Evolutionary conservation across 2,888 invertebrate genomes (phyloP).

Genomic region (Hemistola chrysoprasaria): DNA sequence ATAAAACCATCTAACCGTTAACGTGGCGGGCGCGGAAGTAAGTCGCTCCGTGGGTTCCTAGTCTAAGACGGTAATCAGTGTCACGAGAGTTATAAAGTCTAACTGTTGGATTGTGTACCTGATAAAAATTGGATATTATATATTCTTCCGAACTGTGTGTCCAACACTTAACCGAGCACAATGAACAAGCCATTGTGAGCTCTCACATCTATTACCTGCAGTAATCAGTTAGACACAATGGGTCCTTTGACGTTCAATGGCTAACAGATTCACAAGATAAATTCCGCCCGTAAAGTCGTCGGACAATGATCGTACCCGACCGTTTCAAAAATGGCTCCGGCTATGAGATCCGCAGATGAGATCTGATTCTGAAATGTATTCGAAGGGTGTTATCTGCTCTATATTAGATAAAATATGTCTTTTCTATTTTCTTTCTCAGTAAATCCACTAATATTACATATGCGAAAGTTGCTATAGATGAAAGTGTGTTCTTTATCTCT

Average conservation of each 20-base stretch:
- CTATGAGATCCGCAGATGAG: conserved; percentile 25
- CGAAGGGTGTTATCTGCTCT: conserved; percentile 9
- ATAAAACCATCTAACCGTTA: no score
- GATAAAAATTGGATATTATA: background rate
- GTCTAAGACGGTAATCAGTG: no score
- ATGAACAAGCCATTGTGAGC: conserved; percentile 53
- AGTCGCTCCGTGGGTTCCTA: no score
- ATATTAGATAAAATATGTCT: no score
- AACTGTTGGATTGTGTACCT: background rate
- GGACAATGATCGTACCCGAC: conserved; percentile 33
- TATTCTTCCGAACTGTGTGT: conserved; percentile 7
- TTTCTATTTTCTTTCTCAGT: no score
- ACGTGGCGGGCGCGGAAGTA: no score
- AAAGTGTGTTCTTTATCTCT: no score
- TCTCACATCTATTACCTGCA: conserved; percentile 67
- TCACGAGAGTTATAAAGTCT: no score
- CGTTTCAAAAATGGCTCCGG: conserved; percentile 33
- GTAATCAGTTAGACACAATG: conserved; percentile 71
- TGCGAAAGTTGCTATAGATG: no score
- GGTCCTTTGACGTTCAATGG: conserved; percentile 56
- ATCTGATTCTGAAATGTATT: conserved; percentile 22
- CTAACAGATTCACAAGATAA: conserved; percentile 64
- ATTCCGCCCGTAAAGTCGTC: conserved; percentile 40
- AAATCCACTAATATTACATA: no score
- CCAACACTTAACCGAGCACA: conserved; percentile 28